Percentiles rank a stretch among this genome's conserved stretches.
phyloP scores from a whole-genome alignment of 1,140 invertebrate species.

The Hyposmocoma kahamanoa region DNA sequence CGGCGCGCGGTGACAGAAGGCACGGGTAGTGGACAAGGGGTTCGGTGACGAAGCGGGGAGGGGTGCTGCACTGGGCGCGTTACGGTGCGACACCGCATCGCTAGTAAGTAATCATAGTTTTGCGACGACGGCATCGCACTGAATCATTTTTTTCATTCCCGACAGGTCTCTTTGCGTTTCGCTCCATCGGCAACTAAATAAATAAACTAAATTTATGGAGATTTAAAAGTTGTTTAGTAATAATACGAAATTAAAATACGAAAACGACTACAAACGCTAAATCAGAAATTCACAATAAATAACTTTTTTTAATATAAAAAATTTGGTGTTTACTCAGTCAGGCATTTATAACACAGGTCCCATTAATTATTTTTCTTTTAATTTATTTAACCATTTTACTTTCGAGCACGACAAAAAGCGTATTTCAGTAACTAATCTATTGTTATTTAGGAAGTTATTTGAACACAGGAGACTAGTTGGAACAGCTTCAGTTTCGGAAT shows the following conservation, averaged over 20 bases:
- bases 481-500: conserved; percentile 43
- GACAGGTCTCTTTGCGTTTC: too few relatives aligned
- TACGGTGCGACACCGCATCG: too few relatives aligned
- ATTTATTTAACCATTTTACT: conserved; percentile 10
- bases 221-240: too few relatives aligned
- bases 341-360: conserved; percentile 58
- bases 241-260: background rate
- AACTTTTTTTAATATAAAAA: conserved; percentile 41
- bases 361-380: conserved; percentile 38
- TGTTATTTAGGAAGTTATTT: conserved; percentile 27
- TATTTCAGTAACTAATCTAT: conserved; percentile 31
- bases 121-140: too few relatives aligned
- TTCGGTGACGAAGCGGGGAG: too few relatives aligned
- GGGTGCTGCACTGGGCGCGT: too few relatives aligned
- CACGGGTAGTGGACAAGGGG: too few relatives aligned
- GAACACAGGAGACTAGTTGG: conserved; percentile 57
- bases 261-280: conserved; percentile 2
- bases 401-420: conserved; percentile 34
- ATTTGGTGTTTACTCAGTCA: conserved; percentile 66
- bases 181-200: too few relatives aligned
- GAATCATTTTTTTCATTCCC: too few relatives aligned
- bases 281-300: conserved; percentile 39
- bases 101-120: too few relatives aligned
- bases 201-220: too few relatives aligned
- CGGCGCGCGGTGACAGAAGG: too few relatives aligned